Evolutionary conservation across 1,140 invertebrate species (phyloP), one percentile per base, ranked within the genome.

Genomic region (Drosophila rufa): DNA sequence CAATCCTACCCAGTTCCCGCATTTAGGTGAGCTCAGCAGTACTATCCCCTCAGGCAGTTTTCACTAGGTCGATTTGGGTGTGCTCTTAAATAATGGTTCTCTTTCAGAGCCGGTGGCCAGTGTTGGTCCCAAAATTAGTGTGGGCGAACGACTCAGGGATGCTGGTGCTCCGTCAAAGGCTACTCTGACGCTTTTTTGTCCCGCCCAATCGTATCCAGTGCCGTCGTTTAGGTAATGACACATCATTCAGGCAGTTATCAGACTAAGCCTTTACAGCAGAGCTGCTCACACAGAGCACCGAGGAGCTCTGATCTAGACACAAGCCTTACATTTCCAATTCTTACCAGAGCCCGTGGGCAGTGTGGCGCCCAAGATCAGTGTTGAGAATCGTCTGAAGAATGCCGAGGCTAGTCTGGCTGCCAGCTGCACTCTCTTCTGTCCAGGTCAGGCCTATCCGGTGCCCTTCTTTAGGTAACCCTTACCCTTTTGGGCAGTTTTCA

Each of bases 91-190:
- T 15, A 8, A 45, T 11, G 7, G 14, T 17, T 17, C 4, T 59
- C 33, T 75, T 60, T 15, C 93, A 96, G 96, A 96, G 92, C 95
- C 96, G 15, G 94, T 96, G 85, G 95, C 95, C 91, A 96, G 94
- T 92, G 95, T 95, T 82, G 94, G 95, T 65, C 96, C 95, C 46
- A 96, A 95, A 93, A 94, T 95, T 58, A 94, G 87, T 66, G 94
- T 96, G 68, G 94, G 82, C 17, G 94, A 94, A 94, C 94, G 89
- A 90, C 79, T 94, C 46, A 95, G 93, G 92, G 94, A 94, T 68
- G 93, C 92, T 25, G 93, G 94, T 36, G 94, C 95, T 48, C 83
- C 95, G 30, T 93, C 94, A 22, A 45, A 76, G 9, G 61, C 76
- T 0, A 86, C 77, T 7, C 61, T 89, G 46, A 87, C 80, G 7